phyloP scores from a whole-genome alignment of 2,113 vertebrate species.

The Callaeas wilsoni region DNA sequence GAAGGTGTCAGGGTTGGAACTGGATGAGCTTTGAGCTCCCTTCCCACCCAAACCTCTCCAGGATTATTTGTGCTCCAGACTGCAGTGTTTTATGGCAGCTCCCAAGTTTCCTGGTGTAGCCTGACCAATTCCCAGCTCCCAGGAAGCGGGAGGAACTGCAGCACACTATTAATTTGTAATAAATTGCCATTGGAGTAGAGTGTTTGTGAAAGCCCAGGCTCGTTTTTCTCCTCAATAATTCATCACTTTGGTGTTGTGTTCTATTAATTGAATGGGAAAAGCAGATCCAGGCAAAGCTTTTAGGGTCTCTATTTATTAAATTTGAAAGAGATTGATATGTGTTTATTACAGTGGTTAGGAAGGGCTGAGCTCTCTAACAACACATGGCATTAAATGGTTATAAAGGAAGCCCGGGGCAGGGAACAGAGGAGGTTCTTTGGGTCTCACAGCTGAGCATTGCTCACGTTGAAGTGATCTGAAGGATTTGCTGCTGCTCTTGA shows the following conservation, averaged over 20 bases:
- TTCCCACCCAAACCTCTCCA: not conserved
- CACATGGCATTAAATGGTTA: not conserved
- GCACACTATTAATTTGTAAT: conserved; percentile 37
- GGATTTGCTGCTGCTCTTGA: not conserved
- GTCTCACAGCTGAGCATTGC: not conserved
- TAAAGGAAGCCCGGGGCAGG: not conserved
- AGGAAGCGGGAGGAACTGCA: not conserved
- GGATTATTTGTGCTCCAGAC: not conserved
- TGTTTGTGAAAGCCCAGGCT: not conserved
- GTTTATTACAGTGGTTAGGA: not conserved
- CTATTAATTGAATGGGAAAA: conserved; percentile 17
- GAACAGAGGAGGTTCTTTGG: not conserved
- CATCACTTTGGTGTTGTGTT: not conserved
- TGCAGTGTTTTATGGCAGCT: not conserved
- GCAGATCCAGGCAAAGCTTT: not conserved
- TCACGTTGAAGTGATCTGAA: not conserved
- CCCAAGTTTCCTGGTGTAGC: not conserved
- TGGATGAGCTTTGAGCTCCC: not conserved
- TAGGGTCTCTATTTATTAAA: conserved; percentile 9
- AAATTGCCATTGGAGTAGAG: not conserved
- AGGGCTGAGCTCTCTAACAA: not conserved
- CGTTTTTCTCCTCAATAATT: conserved; percentile 55
- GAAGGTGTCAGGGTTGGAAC: not conserved
- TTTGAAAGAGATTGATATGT: not conserved
- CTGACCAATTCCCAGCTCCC: not conserved